Conservation (phyloP, 2,113 vertebrate genomes). For the Copsychus sechellarum region DNA sequence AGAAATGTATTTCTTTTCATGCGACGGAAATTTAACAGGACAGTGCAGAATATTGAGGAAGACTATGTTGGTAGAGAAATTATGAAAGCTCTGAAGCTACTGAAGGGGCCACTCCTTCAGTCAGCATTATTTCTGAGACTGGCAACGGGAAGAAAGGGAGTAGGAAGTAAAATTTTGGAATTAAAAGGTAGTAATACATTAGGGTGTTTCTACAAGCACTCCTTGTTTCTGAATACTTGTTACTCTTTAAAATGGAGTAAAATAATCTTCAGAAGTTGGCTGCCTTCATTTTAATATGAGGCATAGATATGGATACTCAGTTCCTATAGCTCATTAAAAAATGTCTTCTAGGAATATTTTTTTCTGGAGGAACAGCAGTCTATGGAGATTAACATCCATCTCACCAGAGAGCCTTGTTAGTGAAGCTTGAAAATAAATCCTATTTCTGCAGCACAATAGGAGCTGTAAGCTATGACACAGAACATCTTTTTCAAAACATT, state of each 20-base stretch:
- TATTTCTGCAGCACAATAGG: neutral
- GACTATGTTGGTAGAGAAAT: neutral
- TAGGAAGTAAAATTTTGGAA: neutral
- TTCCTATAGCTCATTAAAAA: constrained; percentile 52
- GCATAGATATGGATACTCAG: neutral
- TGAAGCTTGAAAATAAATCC: constrained; percentile 56
- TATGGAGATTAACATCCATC: constrained; percentile 51
- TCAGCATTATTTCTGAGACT: neutral
- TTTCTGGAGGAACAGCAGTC: neutral
- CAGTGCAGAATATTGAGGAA: neutral
- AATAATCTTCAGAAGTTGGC: neutral
- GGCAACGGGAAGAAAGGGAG: neutral
- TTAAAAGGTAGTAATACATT: neutral
- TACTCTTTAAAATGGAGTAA: neutral
- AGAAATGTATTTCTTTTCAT: neutral
- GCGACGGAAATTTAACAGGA: neutral
- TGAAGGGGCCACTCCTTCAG: neutral
- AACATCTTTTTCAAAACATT: constrained; percentile 28
- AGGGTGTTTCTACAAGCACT: neutral
- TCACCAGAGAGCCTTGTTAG: constrained; percentile 49
- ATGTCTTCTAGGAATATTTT: constrained; percentile 25
- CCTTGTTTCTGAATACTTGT: neutral
- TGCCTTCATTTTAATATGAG: constrained; percentile 42
- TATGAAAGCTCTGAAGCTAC: neutral
- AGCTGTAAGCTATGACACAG: constrained; percentile 36